Base-by-base conservation (phyloP, 2,888 invertebrate species). In the Drosophila formosana region DNA sequence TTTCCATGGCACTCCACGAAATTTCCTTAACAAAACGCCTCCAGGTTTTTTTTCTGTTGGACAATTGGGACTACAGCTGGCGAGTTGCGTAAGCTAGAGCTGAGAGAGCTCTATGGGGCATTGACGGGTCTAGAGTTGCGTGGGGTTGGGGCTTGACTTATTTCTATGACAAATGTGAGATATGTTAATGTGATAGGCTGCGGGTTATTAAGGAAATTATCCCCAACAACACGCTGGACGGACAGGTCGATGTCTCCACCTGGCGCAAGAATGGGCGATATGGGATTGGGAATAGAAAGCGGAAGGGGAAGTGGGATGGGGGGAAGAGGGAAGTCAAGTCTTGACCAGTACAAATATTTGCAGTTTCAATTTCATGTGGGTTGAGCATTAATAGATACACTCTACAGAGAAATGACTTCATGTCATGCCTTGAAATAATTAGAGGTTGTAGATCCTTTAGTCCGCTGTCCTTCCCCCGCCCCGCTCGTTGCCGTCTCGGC, bases 361-460 rank as follows among this genome's bases (percentile, higher is more conserved):
- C 86, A 83, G 83, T 88, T 88, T 88, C 87, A 84, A 84, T 84
- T 88, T 87, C 86, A 82, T 58, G 61, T 32, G 70, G 49, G 23
- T 32, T 51, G 51, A 37, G 60, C 78, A 72, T 70, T 79, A 85
- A 82, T 82, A 73, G 76, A 71, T 81, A 57, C 9, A 45, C 26
- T 73, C 64, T 60, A 66, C 68, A 70, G 79, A 85, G 80, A 86
- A 90, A 90, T 89, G 89, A 86, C 84, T 90, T 87, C 89, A 90
- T 91, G 90, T 90, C 91, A 91, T 90, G 91, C 88, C 88, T 89
- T 83, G 74, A 85, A 81, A 90, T 91, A 90, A 91, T 91, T 90
- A 90, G 85, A 84, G 84, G 82, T 86, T 78, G 74, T 69, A 45
- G 53, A 26, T 28, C 8, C 47, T 28, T 47, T 47, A 7, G 43